Evolutionary conservation across 2,797 vertebrate genomes (phyloP).

Genomic region (Danio tinwini): DNA sequence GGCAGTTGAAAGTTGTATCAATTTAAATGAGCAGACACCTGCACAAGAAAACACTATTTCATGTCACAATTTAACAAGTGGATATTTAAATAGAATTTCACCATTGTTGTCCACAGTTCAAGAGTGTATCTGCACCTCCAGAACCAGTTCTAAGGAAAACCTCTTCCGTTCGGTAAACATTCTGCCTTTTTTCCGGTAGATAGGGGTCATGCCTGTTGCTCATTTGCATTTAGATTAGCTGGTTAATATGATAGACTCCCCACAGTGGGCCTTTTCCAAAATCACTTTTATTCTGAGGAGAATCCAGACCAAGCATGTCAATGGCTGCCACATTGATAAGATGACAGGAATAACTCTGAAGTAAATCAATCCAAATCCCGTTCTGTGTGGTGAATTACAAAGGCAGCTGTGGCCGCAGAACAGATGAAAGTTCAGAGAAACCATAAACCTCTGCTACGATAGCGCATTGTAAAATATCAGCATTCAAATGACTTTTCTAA

Average conservation of each 20-base stretch:
- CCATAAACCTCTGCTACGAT: conserved; percentile 5
- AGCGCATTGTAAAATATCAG: conserved; percentile 10
- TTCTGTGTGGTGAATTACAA: conserved; percentile 37
- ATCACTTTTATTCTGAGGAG: conserved; percentile 44
- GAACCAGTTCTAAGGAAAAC: conserved; percentile 21
- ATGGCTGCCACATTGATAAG: conserved; percentile 42
- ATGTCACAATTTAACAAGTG: too few relatives aligned
- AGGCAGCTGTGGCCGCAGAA: conserved; percentile 36
- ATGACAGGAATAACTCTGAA: conserved; percentile 40
- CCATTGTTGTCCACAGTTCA: background rate
- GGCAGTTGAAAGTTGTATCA: too few relatives aligned
- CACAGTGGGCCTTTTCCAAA: conserved; percentile 40
- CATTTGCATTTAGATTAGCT: conserved; percentile 64
- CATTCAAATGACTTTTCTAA: conserved; percentile 11
- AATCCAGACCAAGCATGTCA: conserved; percentile 44
- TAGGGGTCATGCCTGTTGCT: conserved; percentile 50
- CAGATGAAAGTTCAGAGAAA: conserved; percentile 35
- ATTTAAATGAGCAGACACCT: too few relatives aligned
- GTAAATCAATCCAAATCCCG: conserved; percentile 56
- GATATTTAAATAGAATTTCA: background rate
- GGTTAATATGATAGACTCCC: conserved; percentile 54
- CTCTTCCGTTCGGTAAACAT: conserved; percentile 51
- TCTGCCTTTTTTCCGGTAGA: conserved; percentile 29
- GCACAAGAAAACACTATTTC: too few relatives aligned
- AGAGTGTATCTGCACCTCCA: conserved; percentile 29